Evolutionary conservation across 2,888 invertebrate genomes (phyloP).

Genomic region (Malachius bipustulatus): DNA sequence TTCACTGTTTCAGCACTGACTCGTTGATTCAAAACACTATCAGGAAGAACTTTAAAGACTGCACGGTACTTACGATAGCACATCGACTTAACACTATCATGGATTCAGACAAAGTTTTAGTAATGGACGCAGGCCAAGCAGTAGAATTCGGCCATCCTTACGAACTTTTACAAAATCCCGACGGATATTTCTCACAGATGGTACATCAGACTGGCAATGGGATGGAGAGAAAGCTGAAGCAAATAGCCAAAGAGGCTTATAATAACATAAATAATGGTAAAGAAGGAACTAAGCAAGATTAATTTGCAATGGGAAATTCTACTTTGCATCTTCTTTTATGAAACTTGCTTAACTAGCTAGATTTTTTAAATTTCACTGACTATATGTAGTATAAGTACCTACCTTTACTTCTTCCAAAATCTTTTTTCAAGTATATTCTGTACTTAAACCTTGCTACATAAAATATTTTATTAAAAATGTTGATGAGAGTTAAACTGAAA

Average conservation of each 20-base stretch:
- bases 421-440: too few species aligned
- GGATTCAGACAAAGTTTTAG: slow-evolving; percentile 65
- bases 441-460: too few species aligned
- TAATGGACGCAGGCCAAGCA: slow-evolving; percentile 43
- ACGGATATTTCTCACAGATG: slow-evolving; percentile 32
- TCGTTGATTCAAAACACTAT: slow-evolving; percentile 67
- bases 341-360: too few species aligned
- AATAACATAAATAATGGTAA: slow-evolving; percentile 14
- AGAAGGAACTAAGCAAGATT: too few species aligned
- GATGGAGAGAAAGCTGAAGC: slow-evolving; percentile 25
- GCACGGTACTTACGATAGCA: slow-evolving; percentile 73
- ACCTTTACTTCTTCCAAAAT: too few species aligned
- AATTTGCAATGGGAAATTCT: too few species aligned
- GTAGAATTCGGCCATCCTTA: slow-evolving; percentile 44
- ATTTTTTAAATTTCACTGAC: too few species aligned
- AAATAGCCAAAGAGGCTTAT: slow-evolving; percentile 25
- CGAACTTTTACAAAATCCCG: slow-evolving; percentile 28
- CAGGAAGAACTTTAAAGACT: slow-evolving; percentile 56
- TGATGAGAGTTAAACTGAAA: too few species aligned
- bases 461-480: too few species aligned
- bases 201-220: slow-evolving; percentile 32
- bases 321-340: too few species aligned
- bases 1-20: slow-evolving; percentile 49
- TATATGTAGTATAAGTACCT: too few species aligned
- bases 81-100: slow-evolving; percentile 75